Conservation (phyloP, 1,140 invertebrate species). For the Delia radicum region DNA sequence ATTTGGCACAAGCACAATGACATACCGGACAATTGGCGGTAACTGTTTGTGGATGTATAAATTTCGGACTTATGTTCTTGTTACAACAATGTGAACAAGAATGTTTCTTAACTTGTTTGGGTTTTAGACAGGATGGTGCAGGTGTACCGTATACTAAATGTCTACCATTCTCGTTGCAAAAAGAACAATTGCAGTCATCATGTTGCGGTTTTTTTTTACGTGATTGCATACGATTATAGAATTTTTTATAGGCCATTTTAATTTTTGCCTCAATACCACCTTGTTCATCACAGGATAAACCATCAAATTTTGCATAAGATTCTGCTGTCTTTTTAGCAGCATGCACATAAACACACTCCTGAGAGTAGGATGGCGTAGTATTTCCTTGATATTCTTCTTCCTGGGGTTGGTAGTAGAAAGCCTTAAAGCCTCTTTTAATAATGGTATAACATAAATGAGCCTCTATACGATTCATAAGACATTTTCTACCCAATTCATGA, state of each 20-base stretch:
- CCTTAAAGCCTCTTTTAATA: constrained; percentile 50
- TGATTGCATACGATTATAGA: constrained; percentile 49
- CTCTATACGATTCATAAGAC: constrained; percentile 51
- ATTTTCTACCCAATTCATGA: constrained; percentile 49
- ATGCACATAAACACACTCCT: constrained; percentile 52
- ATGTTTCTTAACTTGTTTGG: constrained; percentile 40
- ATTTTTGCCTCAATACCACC: constrained; percentile 48
- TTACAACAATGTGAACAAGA: constrained; percentile 50
- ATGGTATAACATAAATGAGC: constrained; percentile 49
- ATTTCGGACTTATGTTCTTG: constrained; percentile 39
- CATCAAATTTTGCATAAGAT: constrained; percentile 47
- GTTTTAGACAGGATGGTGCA: constrained; percentile 33
- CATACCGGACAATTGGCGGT: constrained; percentile 46
- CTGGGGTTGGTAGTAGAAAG: constrained; percentile 46
- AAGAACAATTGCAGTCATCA: constrained; percentile 52
- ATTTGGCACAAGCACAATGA: constrained; percentile 47
- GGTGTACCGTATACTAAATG: constrained; percentile 50
- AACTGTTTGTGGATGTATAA: constrained; percentile 38
- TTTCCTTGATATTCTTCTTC: constrained; percentile 32
- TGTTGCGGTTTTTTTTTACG: constrained; percentile 44
- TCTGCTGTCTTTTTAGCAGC: constrained; percentile 47
- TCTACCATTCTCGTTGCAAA: constrained; percentile 50
- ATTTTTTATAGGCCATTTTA: constrained; percentile 49
- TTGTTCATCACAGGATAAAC: constrained; percentile 44
- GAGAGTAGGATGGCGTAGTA: constrained; percentile 42